Conservation (phyloP, 2,113 vertebrate genomes). For the human (Homo sapiens) region DNA sequence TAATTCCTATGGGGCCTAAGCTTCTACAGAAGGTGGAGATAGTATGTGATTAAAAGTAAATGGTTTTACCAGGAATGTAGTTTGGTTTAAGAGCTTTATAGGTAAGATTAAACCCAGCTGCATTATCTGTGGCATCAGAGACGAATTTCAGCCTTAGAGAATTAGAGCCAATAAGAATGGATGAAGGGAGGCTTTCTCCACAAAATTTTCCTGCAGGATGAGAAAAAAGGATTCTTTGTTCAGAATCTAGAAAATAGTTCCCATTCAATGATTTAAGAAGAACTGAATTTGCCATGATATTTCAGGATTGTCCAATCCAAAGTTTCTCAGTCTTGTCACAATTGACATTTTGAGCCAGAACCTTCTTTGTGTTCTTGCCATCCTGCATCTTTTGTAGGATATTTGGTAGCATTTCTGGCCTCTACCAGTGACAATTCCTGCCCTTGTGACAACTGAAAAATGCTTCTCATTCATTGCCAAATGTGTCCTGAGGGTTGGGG, state of each 20-base stretch:
- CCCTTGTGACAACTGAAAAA: not conserved
- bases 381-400: not conserved
- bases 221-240: not conserved
- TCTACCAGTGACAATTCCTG: not conserved
- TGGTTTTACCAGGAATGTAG: conserved; percentile 81
- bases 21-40: not conserved
- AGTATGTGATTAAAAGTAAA: not conserved
- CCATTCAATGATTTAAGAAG: not conserved
- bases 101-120: conserved; percentile 86
- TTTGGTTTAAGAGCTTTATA: conserved; percentile 82
- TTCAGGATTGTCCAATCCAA: not conserved
- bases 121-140: conserved; percentile 84
- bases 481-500: not conserved
- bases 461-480: not conserved
- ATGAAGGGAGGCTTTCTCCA: conserved; percentile 78
- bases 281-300: not conserved
- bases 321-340: not conserved
- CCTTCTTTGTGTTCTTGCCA: not conserved
- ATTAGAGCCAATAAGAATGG: conserved; percentile 83
- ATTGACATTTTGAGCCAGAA: not conserved
- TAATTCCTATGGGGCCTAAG: not conserved
- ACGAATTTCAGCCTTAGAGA: conserved; percentile 85
- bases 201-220: conserved; percentile 87
- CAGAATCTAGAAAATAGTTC: not conserved
- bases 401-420: not conserved